Evolutionary conservation across 1,140 invertebrate species (phyloP), one percentile per base, ranked within the genome.

Genomic region (honey bee (Apis mellifera)): DNA sequence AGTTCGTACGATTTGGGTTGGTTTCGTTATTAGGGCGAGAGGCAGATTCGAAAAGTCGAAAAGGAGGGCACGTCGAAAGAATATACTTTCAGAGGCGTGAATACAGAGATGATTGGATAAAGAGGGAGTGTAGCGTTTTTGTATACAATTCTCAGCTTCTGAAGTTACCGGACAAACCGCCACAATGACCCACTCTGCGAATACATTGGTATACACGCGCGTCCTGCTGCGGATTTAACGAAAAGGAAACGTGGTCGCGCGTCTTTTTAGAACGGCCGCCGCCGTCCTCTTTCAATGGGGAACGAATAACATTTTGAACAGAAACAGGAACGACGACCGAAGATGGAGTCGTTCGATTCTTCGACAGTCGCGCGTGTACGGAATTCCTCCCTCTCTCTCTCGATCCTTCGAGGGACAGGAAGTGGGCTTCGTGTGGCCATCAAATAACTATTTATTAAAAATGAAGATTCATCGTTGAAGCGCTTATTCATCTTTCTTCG

Each of bases 71-170:
- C 62, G 17, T 15, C 23, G 42, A 52, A 48, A 60, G 66, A 76
- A 69, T 77, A 71, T 32, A 66, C 59, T 59, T 54, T 32, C 72
- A 73, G 54, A 80, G 90, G 88, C 89, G 90, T 91, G 90, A 91
- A 91, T 91, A 82, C 86, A 55, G 57, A 65, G 86, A 89, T 91
- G 84, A 91, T 90, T 91, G 89, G 85, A 90, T 90, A 89, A 91
- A 91, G 90, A 90, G 84, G 84, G 70, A 82, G 78, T 69, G 79
- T 50, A 76, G 54, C 65, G 84, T 84, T 76, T 62, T 86, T 73
- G 70, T 87, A 42, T 42, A 65, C 64, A 65, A 84, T 84, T 84
- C 76, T 80, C 50, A 48, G 64, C 79, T 85, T 85, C 83, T 83
- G 83, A 87, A 88, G 85, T 88, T 74, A 57, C 70, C 57, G n/a